phyloP scores from a whole-genome alignment of 2,797 vertebrate species.

The Mycteria americana region DNA sequence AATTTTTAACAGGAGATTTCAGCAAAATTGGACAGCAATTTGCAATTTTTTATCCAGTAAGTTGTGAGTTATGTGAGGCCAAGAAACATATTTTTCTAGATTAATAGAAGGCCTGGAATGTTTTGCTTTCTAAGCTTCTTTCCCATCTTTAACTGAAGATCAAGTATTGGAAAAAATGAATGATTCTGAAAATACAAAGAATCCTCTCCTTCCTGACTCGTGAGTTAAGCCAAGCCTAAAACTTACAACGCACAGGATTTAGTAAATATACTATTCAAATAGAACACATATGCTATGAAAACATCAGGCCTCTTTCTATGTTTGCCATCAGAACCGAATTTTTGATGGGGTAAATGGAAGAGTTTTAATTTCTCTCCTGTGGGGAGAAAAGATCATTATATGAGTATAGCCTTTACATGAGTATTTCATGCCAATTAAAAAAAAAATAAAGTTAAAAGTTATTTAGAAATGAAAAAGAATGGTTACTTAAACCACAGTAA shows the following conservation, averaged over 20 bases:
- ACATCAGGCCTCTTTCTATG: neutral
- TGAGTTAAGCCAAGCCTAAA: neutral
- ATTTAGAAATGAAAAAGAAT: neutral
- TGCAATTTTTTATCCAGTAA: neutral
- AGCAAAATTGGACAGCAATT: neutral
- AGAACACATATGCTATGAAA: neutral
- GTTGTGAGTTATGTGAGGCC: neutral
- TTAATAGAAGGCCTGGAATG: constrained; percentile 18
- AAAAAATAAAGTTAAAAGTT: neutral
- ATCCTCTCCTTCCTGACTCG: neutral
- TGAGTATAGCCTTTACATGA: neutral
- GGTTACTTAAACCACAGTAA: neutral
- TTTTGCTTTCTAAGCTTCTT: constrained; percentile 47
- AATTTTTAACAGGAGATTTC: neutral
- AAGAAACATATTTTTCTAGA: constrained; percentile 47
- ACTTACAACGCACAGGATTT: neutral
- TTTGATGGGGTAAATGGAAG: neutral
- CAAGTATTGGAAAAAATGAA: neutral
- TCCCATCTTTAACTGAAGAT: constrained; percentile 4
- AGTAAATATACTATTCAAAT: neutral
- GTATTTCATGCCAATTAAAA: neutral
- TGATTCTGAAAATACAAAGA: neutral
- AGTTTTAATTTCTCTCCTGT: neutral
- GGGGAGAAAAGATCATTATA: neutral
- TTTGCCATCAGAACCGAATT: neutral